Evolutionary conservation across 2,888 invertebrate genomes (phyloP).

Genomic region (Megamerina dolium): DNA sequence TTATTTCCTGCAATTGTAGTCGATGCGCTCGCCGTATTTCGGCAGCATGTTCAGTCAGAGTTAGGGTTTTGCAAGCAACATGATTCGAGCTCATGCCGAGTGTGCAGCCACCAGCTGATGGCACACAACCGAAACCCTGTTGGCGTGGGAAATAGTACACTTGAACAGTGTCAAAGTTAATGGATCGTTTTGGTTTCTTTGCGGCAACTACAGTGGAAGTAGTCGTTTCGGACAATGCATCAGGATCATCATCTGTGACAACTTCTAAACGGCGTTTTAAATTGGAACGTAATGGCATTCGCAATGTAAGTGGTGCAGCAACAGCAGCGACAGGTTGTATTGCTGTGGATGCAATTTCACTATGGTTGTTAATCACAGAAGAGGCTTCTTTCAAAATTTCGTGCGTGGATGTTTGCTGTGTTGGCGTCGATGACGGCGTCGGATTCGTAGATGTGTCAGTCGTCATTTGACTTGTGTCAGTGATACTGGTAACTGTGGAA

Average conservation of each 20-base stretch:
- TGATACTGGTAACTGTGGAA: slow-evolving; percentile 21
- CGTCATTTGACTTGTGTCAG: slow-evolving; percentile 23
- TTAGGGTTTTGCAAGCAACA: slow-evolving; percentile 66
- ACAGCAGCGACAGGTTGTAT: slow-evolving; percentile 11
- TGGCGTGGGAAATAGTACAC: slow-evolving; percentile 92
- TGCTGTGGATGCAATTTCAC: slow-evolving; percentile 5
- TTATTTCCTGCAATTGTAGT: slow-evolving; percentile 60
- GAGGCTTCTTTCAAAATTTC: slow-evolving; percentile 5
- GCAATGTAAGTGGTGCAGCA: slow-evolving; percentile 10
- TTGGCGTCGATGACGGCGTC: slow-evolving; percentile 8
- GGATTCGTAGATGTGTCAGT: slow-evolving; percentile 2
- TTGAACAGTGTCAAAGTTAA: slow-evolving; percentile 86
- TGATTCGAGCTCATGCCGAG: slow-evolving; percentile 83
- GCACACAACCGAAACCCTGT: slow-evolving; percentile 87
- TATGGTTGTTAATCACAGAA: too few relatives aligned
- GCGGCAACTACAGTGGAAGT: slow-evolving; percentile 5
- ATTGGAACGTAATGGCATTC: slow-evolving; percentile 55
- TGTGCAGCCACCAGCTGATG: slow-evolving; percentile 85
- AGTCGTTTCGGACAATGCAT: not conserved
- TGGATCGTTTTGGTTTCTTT: slow-evolving; percentile 70
- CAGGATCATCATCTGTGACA: slow-evolving; percentile 48
- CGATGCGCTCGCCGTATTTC: slow-evolving; percentile 84
- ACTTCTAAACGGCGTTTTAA: slow-evolving; percentile 57
- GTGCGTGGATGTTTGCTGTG: slow-evolving; percentile 4
- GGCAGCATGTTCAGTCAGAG: slow-evolving; percentile 79